Base-by-base conservation (phyloP, 2,888 invertebrate species). In the Xanthorhoe designata region DNA sequence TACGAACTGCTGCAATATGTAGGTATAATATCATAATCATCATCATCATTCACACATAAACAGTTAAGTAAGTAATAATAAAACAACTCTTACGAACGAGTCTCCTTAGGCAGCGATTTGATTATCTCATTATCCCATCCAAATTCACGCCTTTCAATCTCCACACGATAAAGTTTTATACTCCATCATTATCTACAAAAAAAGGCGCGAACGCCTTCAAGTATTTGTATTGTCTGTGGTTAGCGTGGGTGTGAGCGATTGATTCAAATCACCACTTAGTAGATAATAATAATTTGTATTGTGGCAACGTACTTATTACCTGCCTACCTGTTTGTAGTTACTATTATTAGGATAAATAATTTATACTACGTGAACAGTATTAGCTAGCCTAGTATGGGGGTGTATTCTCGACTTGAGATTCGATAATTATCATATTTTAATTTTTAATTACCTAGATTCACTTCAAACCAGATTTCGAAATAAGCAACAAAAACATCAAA, bases 241-340 rank as follows among this genome's bases (percentile, higher is more conserved):
- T 10, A 45, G 61, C 49, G 61, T 66, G 61, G 35, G 57, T 50
- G 56, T 32, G 45, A 58, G 32, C 62, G 38, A 63, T 59, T 66
- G 62, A 66, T 66, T 66, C 58, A 53, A 66, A 66, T 66, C 62
- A 63, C 62, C 62, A 66, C 62, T 62, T 62, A 52, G 52, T 17
- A 57, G 51, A 59, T 66, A 62, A 66, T 66, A 47, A 62, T 58
- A 58, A 24, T 62, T 59, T 59, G 66, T 66, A 59, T 62, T 62
- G 42, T 45, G 50, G 29, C 45, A 13, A 42, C n/a, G n/a, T n/a
- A n/a, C 51, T 45, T 32, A 32, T 47, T 62, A 66, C 10, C 35
- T 5, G 7, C 9, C 35, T n/a, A n/a, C n/a, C 38, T 13, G 38
- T 42, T 42, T 42, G 38, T 42, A 32, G n/a, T 13, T 13, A 13